A percentile compares a stretch with the other conserved stretches of the same genome.
phyloP scores from a whole-genome alignment of 1,140 invertebrate species.

The Megalonaias nervosa region DNA sequence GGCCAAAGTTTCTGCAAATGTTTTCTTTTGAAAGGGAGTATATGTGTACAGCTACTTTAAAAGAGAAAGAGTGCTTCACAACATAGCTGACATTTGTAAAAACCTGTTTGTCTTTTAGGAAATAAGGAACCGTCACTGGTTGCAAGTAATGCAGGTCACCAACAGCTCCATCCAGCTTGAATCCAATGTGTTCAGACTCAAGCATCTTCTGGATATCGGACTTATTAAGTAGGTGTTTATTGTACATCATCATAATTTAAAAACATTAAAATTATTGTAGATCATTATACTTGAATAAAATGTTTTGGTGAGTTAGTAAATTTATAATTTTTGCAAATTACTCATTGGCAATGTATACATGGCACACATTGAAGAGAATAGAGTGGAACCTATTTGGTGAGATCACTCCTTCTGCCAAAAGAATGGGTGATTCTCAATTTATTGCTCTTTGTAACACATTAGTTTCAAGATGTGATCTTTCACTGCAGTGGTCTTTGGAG shows the following conservation, averaged over 20 bases:
- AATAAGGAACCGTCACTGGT: slow-evolving; percentile 72
- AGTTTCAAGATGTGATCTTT: too few species aligned
- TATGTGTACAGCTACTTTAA: not conserved
- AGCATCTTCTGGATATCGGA: slow-evolving; percentile 69
- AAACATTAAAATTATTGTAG: not conserved
- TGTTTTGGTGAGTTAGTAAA: too few species aligned
- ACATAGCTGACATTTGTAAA: not conserved
- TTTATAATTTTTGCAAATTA: too few species aligned
- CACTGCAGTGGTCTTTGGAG: too few species aligned
- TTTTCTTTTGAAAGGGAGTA: not conserved
- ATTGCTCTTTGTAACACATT: too few species aligned
- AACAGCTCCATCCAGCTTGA: slow-evolving; percentile 70
- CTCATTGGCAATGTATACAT: too few species aligned
- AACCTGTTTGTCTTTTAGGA: slow-evolving; percentile 53
- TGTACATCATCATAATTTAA: not conserved
- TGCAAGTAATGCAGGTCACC: slow-evolving; percentile 71
- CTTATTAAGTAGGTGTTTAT: slow-evolving; percentile 64
- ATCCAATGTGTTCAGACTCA: slow-evolving; percentile 69
- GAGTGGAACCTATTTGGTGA: too few species aligned
- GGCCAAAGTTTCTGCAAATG: too few species aligned
- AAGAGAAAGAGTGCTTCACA: not conserved
- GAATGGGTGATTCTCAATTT: too few species aligned
- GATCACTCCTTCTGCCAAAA: too few species aligned
- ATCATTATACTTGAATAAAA: not conserved
- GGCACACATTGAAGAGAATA: too few species aligned